Conservation (phyloP, 2,888 invertebrate genomes). For the Drosophila prostipennis region DNA sequence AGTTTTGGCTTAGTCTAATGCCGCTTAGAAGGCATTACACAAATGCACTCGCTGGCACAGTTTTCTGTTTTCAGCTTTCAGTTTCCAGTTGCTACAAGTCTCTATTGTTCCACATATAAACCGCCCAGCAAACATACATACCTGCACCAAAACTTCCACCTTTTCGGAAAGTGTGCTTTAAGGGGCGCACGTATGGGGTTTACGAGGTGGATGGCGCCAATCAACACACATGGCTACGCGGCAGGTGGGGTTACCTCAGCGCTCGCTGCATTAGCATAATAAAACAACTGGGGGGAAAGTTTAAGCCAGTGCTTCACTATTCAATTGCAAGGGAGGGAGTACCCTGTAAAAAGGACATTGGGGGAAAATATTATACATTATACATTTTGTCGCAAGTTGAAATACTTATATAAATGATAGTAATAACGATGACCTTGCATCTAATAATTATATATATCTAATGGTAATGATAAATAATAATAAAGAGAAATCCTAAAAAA, state of each 20-base stretch:
- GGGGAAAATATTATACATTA: not conserved
- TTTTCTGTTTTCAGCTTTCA: slow-evolving; percentile 61
- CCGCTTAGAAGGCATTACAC: slow-evolving; percentile 68
- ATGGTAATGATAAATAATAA: too few relatives aligned
- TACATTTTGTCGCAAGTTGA: too few relatives aligned
- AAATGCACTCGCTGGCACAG: slow-evolving; percentile 74
- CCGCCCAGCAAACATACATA: slow-evolving; percentile 2
- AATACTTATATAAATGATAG: too few relatives aligned
- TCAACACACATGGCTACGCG: slow-evolving; percentile 44
- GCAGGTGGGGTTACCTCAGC: slow-evolving; percentile 34
- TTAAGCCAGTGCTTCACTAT: not conserved
- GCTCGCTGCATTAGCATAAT: slow-evolving; percentile 66
- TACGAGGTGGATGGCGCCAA: slow-evolving; percentile 33
- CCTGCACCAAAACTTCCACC: slow-evolving; percentile 6
- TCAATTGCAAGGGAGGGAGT: not conserved
- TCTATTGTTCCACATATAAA: slow-evolving; percentile 32
- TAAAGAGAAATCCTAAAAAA: too few relatives aligned
- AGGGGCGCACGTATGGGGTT: not conserved
- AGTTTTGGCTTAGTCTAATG: slow-evolving; percentile 50
- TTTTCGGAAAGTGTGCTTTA: not conserved
- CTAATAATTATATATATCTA: too few relatives aligned
- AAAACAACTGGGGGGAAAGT: slow-evolving; percentile 42
- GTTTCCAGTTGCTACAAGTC: slow-evolving; percentile 46
- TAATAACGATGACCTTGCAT: too few relatives aligned
- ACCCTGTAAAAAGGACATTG: not conserved